Conservation (phyloP, 1,140 invertebrate genomes). For the Hyphantria cunea region DNA sequence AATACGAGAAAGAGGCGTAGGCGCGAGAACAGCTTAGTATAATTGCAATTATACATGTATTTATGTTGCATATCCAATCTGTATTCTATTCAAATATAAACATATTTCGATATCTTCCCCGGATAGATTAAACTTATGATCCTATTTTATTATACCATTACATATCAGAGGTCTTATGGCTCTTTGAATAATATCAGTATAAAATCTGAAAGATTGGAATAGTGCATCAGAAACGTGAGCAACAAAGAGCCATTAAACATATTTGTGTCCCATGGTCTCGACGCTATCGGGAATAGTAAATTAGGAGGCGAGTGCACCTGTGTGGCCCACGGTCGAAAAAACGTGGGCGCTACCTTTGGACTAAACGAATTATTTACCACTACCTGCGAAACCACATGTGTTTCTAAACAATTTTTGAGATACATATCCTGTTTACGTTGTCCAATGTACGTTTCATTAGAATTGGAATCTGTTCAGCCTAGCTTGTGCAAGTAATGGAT, state of each 20-base stretch:
- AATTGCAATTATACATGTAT: no score
- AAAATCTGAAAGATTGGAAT: constrained; percentile 49
- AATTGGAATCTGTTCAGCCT: no score
- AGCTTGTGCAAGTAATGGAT: constrained; percentile 36
- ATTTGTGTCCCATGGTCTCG: constrained; percentile 49
- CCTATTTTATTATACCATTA: no score
- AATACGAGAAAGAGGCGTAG: neutral
- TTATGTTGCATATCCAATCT: no score
- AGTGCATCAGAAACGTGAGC: constrained; percentile 37
- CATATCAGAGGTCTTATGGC: no score
- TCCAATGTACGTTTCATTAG: constrained; percentile 41
- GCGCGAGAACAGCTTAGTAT: no score
- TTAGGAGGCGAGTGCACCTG: constrained; percentile 73
- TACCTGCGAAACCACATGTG: constrained; percentile 64
- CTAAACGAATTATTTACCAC: constrained; percentile 80
- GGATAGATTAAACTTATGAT: no score
- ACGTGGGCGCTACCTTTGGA: constrained; percentile 69
- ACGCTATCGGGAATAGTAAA: constrained; percentile 74
- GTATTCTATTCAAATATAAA: no score
- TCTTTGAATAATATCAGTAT: constrained; percentile 28
- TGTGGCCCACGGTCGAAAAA: constrained; percentile 72
- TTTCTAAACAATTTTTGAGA: constrained; percentile 28
- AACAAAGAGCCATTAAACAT: constrained; percentile 60
- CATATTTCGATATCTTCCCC: no score
- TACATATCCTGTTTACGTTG: neutral